Evolutionary conservation across 2,113 vertebrate species (phyloP).

Genomic region (Anarhynchus alexandrinus): DNA sequence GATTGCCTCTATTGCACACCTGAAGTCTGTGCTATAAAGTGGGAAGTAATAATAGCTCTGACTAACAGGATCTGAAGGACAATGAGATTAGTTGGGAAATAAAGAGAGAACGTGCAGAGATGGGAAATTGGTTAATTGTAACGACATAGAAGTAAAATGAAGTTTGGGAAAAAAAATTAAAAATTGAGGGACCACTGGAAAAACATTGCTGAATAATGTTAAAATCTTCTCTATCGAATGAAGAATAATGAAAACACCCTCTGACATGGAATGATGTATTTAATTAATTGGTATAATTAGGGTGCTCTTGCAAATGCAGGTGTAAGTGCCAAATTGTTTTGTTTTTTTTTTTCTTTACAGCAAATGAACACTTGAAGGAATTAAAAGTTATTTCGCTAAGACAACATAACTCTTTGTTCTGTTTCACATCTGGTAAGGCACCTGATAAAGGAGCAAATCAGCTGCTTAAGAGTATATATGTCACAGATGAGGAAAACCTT

Average conservation of each 20-base stretch:
- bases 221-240: neutral
- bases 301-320: neutral
- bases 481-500: neutral
- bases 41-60: constrained; percentile 15
- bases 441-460: neutral
- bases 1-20: neutral
- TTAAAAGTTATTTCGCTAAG: neutral
- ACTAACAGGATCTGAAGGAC: constrained; percentile 9
- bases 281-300: neutral
- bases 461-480: neutral
- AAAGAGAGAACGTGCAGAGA: neutral
- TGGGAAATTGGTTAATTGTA: constrained; percentile 12
- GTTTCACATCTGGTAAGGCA: neutral
- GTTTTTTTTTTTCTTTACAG: neutral
- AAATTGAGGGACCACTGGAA: neutral
- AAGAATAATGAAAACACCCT: neutral
- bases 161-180: neutral
- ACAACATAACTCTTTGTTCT: neutral
- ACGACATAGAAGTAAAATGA: neutral
- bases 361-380: neutral
- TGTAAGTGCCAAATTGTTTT: neutral
- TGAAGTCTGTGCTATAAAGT: neutral
- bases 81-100: neutral
- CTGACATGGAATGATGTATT: neutral
- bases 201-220: neutral